Evolutionary conservation across 2,797 vertebrate genomes (phyloP).

Genomic region (Botia almorhae): DNA sequence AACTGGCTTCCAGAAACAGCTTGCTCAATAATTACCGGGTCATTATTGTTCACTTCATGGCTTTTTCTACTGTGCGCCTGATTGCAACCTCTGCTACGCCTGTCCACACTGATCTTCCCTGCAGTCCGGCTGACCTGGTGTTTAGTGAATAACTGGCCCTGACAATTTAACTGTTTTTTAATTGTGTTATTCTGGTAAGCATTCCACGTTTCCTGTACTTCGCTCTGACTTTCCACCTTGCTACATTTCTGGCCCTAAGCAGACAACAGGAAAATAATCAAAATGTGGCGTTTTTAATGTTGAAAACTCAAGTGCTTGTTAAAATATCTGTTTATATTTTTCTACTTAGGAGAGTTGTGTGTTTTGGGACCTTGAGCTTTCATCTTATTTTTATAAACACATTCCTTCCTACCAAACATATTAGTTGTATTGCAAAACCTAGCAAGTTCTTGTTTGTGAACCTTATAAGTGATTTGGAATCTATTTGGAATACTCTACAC

Average conservation of each 20-base stretch:
- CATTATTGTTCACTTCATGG: conserved; percentile 61
- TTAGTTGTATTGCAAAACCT: neutral
- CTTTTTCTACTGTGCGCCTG: conserved; percentile 57
- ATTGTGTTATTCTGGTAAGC: conserved; percentile 28
- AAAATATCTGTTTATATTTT: neutral
- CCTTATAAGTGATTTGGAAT: too few relatives aligned
- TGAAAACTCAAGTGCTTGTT: neutral
- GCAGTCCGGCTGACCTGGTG: conserved; percentile 32
- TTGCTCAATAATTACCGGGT: conserved; percentile 63
- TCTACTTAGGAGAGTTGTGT: neutral
- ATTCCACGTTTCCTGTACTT: neutral
- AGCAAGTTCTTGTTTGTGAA: too few relatives aligned
- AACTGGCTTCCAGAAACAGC: conserved; percentile 54
- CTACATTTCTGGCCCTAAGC: neutral
- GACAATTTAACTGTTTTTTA: conserved; percentile 34
- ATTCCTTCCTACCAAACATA: neutral
- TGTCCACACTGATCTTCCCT: conserved; percentile 54
- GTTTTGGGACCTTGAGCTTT: neutral
- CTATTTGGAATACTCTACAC: too few relatives aligned
- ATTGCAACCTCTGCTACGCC: conserved; percentile 57
- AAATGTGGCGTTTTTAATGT: neutral
- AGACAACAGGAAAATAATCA: neutral
- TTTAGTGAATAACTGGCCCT: conserved; percentile 31
- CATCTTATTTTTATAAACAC: neutral
- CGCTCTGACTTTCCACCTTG: conserved; percentile 1